Conservation (phyloP, 2,888 invertebrate genomes). For the Pseudococcus longispinus region DNA sequence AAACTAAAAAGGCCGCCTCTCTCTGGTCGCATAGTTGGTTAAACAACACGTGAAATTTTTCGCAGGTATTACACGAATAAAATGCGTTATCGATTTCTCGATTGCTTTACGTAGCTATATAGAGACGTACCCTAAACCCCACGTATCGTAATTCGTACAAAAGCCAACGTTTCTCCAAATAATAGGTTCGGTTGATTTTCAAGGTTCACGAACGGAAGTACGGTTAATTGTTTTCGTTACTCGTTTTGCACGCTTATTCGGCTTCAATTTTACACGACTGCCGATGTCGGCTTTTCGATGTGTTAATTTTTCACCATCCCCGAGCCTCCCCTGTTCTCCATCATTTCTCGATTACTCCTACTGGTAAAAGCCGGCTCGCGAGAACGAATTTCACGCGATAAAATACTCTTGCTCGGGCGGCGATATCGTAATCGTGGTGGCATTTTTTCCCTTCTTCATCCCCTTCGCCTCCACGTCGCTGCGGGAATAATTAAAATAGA, state of each 20-base stretch:
- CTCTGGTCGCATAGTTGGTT: not conserved
- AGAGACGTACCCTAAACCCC: not conserved
- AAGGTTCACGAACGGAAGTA: conserved; percentile 34
- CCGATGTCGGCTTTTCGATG: not conserved
- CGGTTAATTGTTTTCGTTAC: not conserved
- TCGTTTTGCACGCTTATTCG: conserved; percentile 11
- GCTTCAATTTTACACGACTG: not conserved
- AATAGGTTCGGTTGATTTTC: conserved; percentile 17
- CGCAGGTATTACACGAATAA: not conserved
- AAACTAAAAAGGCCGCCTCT: not conserved
- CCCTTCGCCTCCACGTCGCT: not conserved
- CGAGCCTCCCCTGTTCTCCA: not conserved
- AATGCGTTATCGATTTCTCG: conserved; percentile 17
- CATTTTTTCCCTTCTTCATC: not conserved
- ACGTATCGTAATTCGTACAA: not conserved
- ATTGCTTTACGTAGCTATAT: not conserved
- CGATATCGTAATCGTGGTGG: not conserved
- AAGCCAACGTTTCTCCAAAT: conserved; percentile 21
- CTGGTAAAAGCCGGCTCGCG: not conserved
- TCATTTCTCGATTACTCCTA: no score
- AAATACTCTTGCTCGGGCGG: not conserved
- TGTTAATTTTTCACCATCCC: conserved; percentile 28
- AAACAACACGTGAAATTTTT: not conserved
- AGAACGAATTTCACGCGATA: not conserved
- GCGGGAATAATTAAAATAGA: not conserved